Evolutionary conservation across 2,888 invertebrate species (phyloP).

Genomic region (Hyalella azteca): DNA sequence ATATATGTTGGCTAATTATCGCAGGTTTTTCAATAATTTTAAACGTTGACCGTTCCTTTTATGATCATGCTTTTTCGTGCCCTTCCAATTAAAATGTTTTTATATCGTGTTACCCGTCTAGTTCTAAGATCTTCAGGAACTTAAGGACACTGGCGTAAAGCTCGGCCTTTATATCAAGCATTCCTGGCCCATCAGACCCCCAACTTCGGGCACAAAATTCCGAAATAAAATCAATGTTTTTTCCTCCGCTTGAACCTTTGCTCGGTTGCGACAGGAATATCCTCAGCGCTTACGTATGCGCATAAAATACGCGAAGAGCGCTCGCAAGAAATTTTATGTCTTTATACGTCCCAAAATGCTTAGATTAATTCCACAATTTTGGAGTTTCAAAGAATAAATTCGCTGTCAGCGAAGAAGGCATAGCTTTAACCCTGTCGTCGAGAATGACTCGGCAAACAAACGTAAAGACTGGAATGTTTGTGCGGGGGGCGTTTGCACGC

Average conservation of each 20-base stretch:
- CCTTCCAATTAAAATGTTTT: no score
- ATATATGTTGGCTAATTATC: no score
- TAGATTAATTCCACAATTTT: background rate
- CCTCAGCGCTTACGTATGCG: background rate
- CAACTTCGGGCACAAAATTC: constrained; percentile 8
- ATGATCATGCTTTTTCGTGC: no score
- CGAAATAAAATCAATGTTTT: constrained; percentile 21
- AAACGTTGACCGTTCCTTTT: no score
- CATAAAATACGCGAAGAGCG: constrained; percentile 6
- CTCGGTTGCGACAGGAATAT: background rate
- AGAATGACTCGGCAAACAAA: no score
- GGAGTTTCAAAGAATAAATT: background rate
- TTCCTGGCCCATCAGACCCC: constrained; percentile 8
- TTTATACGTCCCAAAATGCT: background rate
- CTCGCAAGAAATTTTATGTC: constrained; percentile 15
- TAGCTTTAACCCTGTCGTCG: no score
- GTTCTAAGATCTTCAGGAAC: no score
- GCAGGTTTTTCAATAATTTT: no score
- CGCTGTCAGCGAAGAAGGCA: no score
- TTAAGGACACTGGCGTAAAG: background rate
- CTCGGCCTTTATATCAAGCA: constrained; percentile 13
- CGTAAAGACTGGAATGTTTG: no score
- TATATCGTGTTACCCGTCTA: no score
- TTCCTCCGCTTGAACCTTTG: constrained; percentile 2
- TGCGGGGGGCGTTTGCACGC: no score